Percentiles rank a stretch among this genome's conserved stretches.
These are phyloP conservation scores for Tenthredo amoena DNA, from an alignment of 2,888 invertebrate genomes.

Conservation along the genomic window DNA sequence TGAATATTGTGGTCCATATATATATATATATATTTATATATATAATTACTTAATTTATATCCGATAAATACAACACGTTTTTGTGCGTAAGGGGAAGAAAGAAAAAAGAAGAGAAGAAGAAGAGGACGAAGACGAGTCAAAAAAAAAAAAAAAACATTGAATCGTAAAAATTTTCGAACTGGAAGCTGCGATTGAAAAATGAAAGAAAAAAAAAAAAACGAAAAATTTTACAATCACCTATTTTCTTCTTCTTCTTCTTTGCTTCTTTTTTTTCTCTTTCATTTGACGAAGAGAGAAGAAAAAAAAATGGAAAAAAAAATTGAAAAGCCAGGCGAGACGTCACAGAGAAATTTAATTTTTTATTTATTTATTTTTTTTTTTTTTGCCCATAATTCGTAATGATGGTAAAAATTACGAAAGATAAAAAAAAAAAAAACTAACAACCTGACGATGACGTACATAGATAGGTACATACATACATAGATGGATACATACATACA, in stretches of 20 bases:
- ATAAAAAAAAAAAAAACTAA: conserved; percentile 5
- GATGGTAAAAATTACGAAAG: not conserved
- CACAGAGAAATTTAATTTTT: not conserved
- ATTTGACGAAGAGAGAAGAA: not conserved
- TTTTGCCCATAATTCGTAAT: not conserved
- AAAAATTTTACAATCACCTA: no score
- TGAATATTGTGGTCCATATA: conserved; percentile 47
- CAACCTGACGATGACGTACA: not conserved
- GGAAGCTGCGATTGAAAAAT: no score
- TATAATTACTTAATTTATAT: conserved; percentile 43
- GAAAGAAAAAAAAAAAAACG: no score
- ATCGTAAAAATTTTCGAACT: no score
- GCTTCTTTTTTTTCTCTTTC: not conserved
- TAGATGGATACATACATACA: conserved; percentile 47
- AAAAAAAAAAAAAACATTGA: not conserved
- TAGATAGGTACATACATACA: conserved; percentile 46
- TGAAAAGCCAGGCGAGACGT: conserved; percentile 14
- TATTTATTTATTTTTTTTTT: not conserved
- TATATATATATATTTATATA: not conserved
- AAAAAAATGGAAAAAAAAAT: conserved; percentile 23
- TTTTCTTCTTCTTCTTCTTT: not conserved
- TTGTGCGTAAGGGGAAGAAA: no score
- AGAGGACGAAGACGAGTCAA: not conserved
- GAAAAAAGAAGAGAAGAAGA: no score
- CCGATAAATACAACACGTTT: conserved; percentile 1